Evolutionary conservation across 2,113 vertebrate species (phyloP).

Genomic region (Dolichallabes microphthalmus): DNA sequence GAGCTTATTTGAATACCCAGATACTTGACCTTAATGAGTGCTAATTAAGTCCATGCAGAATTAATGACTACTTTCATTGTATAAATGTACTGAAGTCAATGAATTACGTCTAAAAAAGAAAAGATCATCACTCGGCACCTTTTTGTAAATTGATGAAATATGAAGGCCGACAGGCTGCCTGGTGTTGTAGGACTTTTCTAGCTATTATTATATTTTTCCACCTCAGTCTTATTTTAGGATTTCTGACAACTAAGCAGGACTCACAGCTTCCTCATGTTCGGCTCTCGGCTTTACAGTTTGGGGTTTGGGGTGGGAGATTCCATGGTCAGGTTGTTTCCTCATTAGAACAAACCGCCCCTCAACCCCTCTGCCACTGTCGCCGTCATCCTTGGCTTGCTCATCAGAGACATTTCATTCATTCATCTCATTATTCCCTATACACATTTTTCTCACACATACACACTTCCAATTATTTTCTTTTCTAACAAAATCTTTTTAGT

Average conservation of each 20-base stretch:
- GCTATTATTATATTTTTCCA: not conserved
- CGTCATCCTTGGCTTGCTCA: no score
- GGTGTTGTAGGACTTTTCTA: not conserved
- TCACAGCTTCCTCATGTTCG: not conserved
- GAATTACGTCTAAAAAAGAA: not conserved
- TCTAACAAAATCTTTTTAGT: no score
- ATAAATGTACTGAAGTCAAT: not conserved
- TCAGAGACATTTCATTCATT: no score
- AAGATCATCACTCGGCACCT: not conserved
- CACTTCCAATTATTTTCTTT: no score
- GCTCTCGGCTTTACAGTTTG: not conserved
- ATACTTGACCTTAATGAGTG: constrained; percentile 12
- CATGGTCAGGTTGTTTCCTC: constrained; percentile 24
- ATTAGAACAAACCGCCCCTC: not conserved
- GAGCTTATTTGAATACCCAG: not conserved
- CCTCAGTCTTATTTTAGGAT: not conserved
- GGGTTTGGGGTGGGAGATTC: not conserved
- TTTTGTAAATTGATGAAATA: not conserved
- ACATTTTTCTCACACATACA: no score
- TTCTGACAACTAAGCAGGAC: not conserved
- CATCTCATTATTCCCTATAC: no score
- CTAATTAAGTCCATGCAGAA: constrained; percentile 22
- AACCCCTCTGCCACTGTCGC: constrained; percentile 2
- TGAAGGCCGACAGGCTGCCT: not conserved
- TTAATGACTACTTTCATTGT: not conserved